phyloP scores from a whole-genome alignment of 2,797 vertebrate species.

The Muscicapa comitata region DNA sequence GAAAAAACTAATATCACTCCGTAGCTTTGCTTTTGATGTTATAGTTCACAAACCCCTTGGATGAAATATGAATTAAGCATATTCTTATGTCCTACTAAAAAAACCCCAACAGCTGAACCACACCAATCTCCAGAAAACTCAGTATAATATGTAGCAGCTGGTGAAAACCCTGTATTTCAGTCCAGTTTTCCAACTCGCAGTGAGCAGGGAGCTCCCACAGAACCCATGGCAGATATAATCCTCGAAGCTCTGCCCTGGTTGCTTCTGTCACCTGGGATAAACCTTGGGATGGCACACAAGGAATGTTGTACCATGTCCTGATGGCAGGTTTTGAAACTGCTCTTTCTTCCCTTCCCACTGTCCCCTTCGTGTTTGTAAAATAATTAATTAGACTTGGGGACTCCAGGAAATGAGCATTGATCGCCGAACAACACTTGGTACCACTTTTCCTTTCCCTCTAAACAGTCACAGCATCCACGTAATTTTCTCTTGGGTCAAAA shows the following conservation, averaged over 20 bases:
- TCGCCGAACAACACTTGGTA: not conserved
- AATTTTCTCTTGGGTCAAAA: not conserved
- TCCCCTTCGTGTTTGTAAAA: not conserved
- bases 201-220: not conserved
- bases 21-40: not conserved
- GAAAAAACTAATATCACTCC: not conserved
- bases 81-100: not conserved
- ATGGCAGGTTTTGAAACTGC: not conserved
- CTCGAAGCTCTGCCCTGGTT: not conserved
- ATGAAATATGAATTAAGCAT: not conserved
- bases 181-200: not conserved
- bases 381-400: not conserved
- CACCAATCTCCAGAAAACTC: not conserved
- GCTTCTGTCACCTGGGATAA: not conserved
- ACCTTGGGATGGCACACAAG: not conserved
- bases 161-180: not conserved
- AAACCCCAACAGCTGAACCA: rapidly evolving
- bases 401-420: not conserved
- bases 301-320: not conserved
- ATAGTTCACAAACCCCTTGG: not conserved
- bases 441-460: not conserved
- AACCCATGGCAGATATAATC: not conserved
- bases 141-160: not conserved
- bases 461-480: not conserved
- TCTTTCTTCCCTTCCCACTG: not conserved